These are phyloP conservation scores for Heliothis peltigera DNA, from an alignment of 2,888 invertebrate species.

Conservation along the genomic window DNA sequence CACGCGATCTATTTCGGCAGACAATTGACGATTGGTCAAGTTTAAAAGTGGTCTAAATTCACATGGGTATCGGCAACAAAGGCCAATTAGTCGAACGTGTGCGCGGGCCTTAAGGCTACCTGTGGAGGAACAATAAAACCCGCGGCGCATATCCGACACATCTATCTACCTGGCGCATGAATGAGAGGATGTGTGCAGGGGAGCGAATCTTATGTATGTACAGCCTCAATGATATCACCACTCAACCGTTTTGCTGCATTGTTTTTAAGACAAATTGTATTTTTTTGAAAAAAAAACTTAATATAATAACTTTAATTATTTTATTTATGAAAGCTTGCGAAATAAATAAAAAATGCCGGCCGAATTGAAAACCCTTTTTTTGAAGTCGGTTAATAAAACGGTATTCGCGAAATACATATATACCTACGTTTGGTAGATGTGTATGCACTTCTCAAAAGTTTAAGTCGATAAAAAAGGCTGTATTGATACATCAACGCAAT, in stretches of 20 bases:
- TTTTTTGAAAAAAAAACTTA: background rate
- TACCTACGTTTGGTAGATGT: too few relatives aligned
- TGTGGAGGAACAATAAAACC: slow-evolving; percentile 54
- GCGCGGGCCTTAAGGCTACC: slow-evolving; percentile 40
- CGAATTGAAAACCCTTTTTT: too few relatives aligned
- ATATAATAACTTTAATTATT: too few relatives aligned
- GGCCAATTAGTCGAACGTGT: slow-evolving; percentile 20
- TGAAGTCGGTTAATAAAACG: too few relatives aligned
- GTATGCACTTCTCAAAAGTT: too few relatives aligned
- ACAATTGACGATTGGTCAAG: slow-evolving; percentile 9
- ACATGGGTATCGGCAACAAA: slow-evolving; percentile 6
- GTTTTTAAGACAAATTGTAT: slow-evolving; percentile 24
- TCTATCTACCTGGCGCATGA: slow-evolving; percentile 63
- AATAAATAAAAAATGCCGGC: too few relatives aligned
- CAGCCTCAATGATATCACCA: slow-evolving; percentile 60
- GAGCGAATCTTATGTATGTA: slow-evolving; percentile 43
- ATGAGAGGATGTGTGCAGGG: slow-evolving; percentile 63
- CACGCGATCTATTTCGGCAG: slow-evolving; percentile 38
- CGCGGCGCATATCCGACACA: slow-evolving; percentile 46
- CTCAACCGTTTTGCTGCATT: slow-evolving; percentile 46
- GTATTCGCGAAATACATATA: too few relatives aligned
- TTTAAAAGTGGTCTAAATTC: background rate
- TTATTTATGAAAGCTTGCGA: too few relatives aligned
- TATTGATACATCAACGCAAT: too few relatives aligned
- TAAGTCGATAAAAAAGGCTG: too few relatives aligned